Base-by-base conservation (phyloP, 2,797 vertebrate genomes). In the Siniperca scherzeri region DNA sequence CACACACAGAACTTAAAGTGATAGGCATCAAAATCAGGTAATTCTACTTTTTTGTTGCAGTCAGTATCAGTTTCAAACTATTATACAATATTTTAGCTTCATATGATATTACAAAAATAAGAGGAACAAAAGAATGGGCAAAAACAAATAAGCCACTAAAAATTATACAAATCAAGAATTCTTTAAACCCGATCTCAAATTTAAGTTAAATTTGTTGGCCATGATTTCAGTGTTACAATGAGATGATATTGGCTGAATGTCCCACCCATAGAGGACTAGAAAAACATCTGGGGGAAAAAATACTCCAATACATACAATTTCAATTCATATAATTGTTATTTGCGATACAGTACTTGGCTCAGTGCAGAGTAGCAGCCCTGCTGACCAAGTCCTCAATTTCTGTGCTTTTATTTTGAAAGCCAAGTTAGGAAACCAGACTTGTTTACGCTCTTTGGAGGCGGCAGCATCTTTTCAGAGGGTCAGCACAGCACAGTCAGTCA, bases 321-420 rank as follows among this genome's bases (percentile, higher is more conserved):
- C 36, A 36, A 36, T 36, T 30, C 1, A 64, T 12, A 11, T 40
- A 50, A 25, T 40, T 48, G 14, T 38, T 52, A 30, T 50, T 44
- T 33, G 3, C 8, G 10, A 16, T 1, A n/a, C 42, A 56, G 6
- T 9, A 27, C 11, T 7, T 42, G 13, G 8, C 55, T 66, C 42
- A n/a, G 19, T 25, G 1, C 3, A 71, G 19, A 13, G 19, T 0
- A 22, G 5, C 38, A 33, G 4, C 36, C 21, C 52, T 66, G 14
- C 36, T 53, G 16, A 59, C 4, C 53, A 16, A 52, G 11, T 0
- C 8, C 14, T 30, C 17, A 2, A 42, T 10, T n/a, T 5, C 8
- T 30, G 21, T 67, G 70, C 77, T 84, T 86, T 91, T 89, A 89
- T 80, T 89, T 79, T 89, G 87, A 87, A 89, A 73, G 22, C 7